Base-by-base conservation (phyloP, 1,140 invertebrate species). In the Drosophila pseudoananassae region DNA sequence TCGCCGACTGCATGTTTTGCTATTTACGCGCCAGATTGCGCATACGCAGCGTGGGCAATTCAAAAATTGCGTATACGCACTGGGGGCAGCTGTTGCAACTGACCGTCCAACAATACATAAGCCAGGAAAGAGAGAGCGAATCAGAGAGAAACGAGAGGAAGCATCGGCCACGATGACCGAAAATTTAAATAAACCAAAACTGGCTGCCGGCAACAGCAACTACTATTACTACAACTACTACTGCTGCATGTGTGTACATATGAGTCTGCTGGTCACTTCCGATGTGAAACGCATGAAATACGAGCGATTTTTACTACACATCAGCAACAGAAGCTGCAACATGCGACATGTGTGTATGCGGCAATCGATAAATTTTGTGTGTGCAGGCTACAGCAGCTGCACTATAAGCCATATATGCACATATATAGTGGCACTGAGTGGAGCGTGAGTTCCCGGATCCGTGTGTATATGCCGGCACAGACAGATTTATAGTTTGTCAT, bases 401-500 rank as follows among this genome's bases (percentile, higher is more conserved):
- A 75, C 71, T 75, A 76, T 58, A 66, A 75, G 71, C 57, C 52
- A 31, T 68, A 79, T 78, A 75, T 70, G 15, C 23, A 9, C 10
- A 10, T 15, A 10, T 9, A 56, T 53, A 4, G 5, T 29, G 31
- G 51, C n/a, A 27, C 38, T 4, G 65, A 52, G 58, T 40, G 46
- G 38, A 64, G 65, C 63, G 31, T 49, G 63, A 55, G 59, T 66
- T 52, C 64, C 33, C 46, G 55, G 27, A 59, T 20, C 29, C 12
- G 61, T 70, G 56, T 70, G 33, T 57, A 51, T 57, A 74, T 84
- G 78, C 82, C 81, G 74, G 83, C 78, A 65, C 76, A 72, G 83
- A 87, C 83, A 87, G 82, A 87, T 87, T 87, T 87, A 87, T 87
- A 82, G 81, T 85, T 87, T 85, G 79, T 83, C 79, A 69, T 82